Conservation (phyloP, 2,888 invertebrate genomes). For the Erpobdella octoculata region DNA sequence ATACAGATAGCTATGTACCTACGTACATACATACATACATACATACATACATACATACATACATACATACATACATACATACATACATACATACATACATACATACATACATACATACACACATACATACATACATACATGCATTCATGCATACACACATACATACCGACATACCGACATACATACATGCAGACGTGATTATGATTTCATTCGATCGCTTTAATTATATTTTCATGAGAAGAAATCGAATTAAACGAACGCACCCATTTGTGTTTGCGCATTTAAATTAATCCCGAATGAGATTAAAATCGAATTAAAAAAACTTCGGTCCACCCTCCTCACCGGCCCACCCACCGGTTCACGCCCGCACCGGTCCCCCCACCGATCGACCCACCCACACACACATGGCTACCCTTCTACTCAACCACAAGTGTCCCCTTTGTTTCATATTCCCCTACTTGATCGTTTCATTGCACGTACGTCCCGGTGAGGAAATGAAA, state of each 20-base stretch:
- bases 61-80: no score
- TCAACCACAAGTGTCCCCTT: no score
- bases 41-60: neutral
- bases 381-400: no score
- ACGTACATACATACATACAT: neutral
- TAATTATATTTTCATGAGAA: conserved; percentile 27
- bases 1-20: neutral
- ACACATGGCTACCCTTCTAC: no score
- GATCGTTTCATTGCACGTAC: no score
- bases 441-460: no score
- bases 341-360: no score
- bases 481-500: no score
- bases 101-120: no score
- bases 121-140: neutral
- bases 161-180: neutral
- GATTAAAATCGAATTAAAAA: conserved; percentile 24
- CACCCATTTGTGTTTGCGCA: conserved; percentile 23
- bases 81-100: no score
- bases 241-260: conserved; percentile 20
- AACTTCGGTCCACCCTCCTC: no score
- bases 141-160: neutral
- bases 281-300: conserved; percentile 21
- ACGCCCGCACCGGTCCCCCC: no score
- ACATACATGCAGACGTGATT: neutral
- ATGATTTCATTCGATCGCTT: conserved; percentile 4